Evolutionary conservation across 2,888 invertebrate genomes (phyloP), one percentile per base, ranked within the genome.

Genomic region (Agonopterix alstromeriana): DNA sequence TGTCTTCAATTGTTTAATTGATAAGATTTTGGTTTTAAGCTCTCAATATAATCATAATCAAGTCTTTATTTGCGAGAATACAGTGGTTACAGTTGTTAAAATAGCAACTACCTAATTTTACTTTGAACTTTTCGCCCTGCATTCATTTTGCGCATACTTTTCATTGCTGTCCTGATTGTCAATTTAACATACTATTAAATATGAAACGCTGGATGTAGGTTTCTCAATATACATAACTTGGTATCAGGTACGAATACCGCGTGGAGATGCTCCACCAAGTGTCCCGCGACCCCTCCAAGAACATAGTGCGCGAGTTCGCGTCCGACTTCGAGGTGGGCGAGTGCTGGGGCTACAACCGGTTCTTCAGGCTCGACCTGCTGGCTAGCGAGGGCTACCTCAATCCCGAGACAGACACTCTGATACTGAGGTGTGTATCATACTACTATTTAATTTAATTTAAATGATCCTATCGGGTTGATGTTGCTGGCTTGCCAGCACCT

Each of bases 321-420:
- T 97, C 97, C 0, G 97, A 97, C 84, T 98, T 98, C 85, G 97
- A 97, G 82, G 96, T 97, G 44, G 97, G 97, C 42, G 97, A 98
- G 89, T 98, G 97, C 72, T 98, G 97, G 97, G 97, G 97, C 0
- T 98, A 97, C 83, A 98, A 98, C 76, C 90, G 97, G 47, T 98
- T 98, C 86, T 97, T 97, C 82, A 89, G 97, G 40, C 90, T 98
- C 47, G 97, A 97, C 83, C 89, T 97, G 52, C 90, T 98, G 48
- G 96, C 95, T 41, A 95, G 94, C 60, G 97, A 97, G 84, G 97
- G 97, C 0, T 98, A 97, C 75, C 90, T 97, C 51, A 95, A 96
- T 74, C 92, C 94, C 1, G 93, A 94, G 50, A 91, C 93, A 14
- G 97, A 97, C 71, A 95, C 95, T 1, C 90, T 98, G 17, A 94